Base-by-base conservation (phyloP, 2,113 vertebrate species). In the Hippocampus zosterae region DNA sequence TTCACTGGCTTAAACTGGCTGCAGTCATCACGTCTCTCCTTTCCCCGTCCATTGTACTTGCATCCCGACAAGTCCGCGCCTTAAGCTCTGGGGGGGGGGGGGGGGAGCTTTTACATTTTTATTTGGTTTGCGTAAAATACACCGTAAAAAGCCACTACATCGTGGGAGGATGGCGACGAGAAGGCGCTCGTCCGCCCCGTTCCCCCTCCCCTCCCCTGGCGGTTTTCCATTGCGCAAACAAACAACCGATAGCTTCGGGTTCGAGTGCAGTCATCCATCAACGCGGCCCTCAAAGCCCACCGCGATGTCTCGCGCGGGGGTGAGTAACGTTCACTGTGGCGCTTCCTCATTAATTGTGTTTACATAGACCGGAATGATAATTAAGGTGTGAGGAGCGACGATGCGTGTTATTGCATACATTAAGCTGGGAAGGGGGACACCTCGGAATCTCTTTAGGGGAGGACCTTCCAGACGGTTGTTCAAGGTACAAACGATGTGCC, bases 261-360 rank as follows among this genome's bases (percentile, higher is more conserved):
- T 65, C 41, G 46, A 67, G 71, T 70, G 69, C 44, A 67, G 9
- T 63, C 66, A 76, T 80, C 69, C 59, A n/a, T 77, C 37, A 52
- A 50, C 64, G 72, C 69, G 25, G 46, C 60, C 70, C 71, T 75
- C 48, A 75, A 71, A 76, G 75, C 13, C 33, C 41, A 1, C 19
- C 8, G 33, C 44, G 67, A 59, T 60, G 61, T 79, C 53, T 50
- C 1, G 23, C 57, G 41, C 64, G 60, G 42, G 42, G 25, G 19
- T 46, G 37, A 72, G 73, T 44, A 44, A 44, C 65, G 71, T 56
- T 50, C 62, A 19, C 41, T n/a, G 11, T 33, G 25, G 10, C 42
- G 68, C 56, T 75, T 69, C 67, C n/a, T 70, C 16, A 46, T 53
- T 64, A 62, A 55, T 33, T 74, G 18, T 56, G 0, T 60, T 76